A percentile compares a stretch with the other conserved stretches of the same genome.
These are phyloP conservation scores for Halyomorpha halys DNA, from an alignment of 1,140 invertebrate species.

Conservation along the genomic window DNA sequence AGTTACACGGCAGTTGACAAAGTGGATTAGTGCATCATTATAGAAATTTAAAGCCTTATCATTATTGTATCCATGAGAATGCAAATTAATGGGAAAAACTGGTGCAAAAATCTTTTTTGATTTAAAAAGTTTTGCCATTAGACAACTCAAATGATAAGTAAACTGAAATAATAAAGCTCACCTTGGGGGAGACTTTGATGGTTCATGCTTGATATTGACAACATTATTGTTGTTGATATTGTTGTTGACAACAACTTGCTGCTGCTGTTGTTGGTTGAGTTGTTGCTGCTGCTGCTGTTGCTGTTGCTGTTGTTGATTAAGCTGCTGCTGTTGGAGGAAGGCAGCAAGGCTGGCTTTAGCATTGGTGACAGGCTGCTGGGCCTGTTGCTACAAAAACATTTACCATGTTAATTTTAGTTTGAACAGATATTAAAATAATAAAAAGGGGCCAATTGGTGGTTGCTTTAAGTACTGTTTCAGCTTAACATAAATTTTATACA, in stretches of 20 bases:
- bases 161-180: too few relatives aligned
- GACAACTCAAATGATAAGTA: too few relatives aligned
- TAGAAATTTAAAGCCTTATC: too few relatives aligned
- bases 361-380: conserved; percentile 34
- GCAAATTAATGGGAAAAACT: too few relatives aligned
- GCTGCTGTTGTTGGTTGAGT: conserved; percentile 31
- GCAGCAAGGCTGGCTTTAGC: conserved; percentile 44
- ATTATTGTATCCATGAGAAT: too few relatives aligned
- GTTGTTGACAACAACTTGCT: conserved; percentile 26
- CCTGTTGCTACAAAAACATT: conserved; percentile 15
- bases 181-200: conserved; percentile 5
- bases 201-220: conserved; percentile 28
- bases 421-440: not conserved
- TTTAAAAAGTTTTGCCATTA: too few relatives aligned
- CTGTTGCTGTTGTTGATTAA: conserved; percentile 38
- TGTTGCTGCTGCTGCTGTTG: conserved; percentile 42
- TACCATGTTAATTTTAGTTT: not conserved
- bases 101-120: too few relatives aligned
- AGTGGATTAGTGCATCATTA: too few relatives aligned
- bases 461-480: too few relatives aligned
- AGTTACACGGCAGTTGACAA: too few relatives aligned
- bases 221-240: conserved; percentile 31
- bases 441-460: too few relatives aligned
- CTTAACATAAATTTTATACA: too few relatives aligned
- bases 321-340: conserved; percentile 41